Evolutionary conservation across 1,140 invertebrate species (phyloP).

Genomic region (Bombus haemorrhoidalis): DNA sequence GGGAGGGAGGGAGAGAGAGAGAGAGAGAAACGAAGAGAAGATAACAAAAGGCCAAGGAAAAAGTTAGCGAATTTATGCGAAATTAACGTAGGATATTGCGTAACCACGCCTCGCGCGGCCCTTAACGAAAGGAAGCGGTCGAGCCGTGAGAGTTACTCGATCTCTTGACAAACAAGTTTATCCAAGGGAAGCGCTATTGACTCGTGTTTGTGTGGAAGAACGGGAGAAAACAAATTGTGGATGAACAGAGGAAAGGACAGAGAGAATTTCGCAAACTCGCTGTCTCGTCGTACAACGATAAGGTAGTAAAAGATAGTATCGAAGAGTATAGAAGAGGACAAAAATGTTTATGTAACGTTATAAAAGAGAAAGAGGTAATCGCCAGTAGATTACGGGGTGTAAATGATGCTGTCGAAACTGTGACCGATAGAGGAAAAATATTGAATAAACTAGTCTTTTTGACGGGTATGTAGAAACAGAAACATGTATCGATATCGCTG

Average conservation of each 20-base stretch:
- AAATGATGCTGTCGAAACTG: neutral
- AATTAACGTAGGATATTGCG: constrained; percentile 7
- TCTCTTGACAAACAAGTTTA: constrained; percentile 46
- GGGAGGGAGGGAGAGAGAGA: neutral
- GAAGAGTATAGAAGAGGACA: neutral
- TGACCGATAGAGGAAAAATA: neutral
- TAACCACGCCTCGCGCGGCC: neutral
- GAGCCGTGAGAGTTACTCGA: constrained; percentile 35
- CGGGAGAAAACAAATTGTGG: constrained; percentile 60
- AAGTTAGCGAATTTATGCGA: constrained; percentile 15
- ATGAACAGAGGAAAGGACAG: constrained; percentile 64
- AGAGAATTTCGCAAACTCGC: constrained; percentile 54
- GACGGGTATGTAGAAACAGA: constrained; percentile 9
- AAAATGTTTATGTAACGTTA: neutral
- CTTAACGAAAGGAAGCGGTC: constrained; percentile 40
- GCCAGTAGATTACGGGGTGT: constrained; percentile 6
- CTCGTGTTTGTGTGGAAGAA: constrained; percentile 56
- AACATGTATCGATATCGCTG: constrained; percentile 5
- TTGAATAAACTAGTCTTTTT: neutral
- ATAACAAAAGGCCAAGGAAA: too few relatives aligned
- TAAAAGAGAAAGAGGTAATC: constrained; percentile 31
- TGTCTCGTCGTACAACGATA: constrained; percentile 59
- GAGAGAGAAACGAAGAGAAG: constrained; percentile 2
- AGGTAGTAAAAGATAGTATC: too few relatives aligned
- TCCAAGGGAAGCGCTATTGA: constrained; percentile 40